Evolutionary conservation across 2,113 vertebrate genomes (phyloP), one percentile per base, ranked within the genome.

Genomic region (Alexandromys fortis): DNA sequence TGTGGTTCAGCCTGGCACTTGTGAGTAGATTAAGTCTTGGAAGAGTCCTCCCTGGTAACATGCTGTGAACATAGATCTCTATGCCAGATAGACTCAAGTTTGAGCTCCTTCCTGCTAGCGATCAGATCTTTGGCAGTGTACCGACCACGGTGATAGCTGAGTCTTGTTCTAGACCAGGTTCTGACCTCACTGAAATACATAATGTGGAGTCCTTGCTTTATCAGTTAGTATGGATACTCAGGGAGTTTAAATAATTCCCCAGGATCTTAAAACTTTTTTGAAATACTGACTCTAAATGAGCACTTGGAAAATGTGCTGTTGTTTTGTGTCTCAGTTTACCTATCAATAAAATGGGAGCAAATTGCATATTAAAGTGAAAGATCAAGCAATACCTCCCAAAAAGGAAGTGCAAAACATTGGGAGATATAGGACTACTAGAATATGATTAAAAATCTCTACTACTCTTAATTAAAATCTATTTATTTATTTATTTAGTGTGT

Each of bases 301-400:
- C 24, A 72, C 30, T 65, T 70, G 47, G 67, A 75, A 95, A 87
- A 65, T 58, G 35, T 78, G 5, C 88, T 79, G 1, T 55, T 14
- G 52, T 65, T 52, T 65, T 67, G 30, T 86, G 28, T 76, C 70
- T 95, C 68, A 87, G 30, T 77, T 93, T 92, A 33, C 81, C 49
- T 55, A 17, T 89, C 33, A 86, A 70, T 90, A 94, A 95, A 92
- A 91, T 79, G 81, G 90, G 45, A 65, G 55, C 78, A 79, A 96
- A 90, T 42, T 42, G 28, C 12, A 14, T 78, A n/a, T 91, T 92
- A 86, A 95, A 91, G 24, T 68, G 22, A 22, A 91, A 67, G 55
- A 68, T 94, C 73, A 92, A 88, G 83, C 3, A 58, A 38, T 17
- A 63, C 38, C 16, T 86, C 91, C 47, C 79, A 33, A 67, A 93